Evolutionary conservation across 2,113 vertebrate genomes (phyloP).

Genomic region (Oreochromis tanganicae): DNA sequence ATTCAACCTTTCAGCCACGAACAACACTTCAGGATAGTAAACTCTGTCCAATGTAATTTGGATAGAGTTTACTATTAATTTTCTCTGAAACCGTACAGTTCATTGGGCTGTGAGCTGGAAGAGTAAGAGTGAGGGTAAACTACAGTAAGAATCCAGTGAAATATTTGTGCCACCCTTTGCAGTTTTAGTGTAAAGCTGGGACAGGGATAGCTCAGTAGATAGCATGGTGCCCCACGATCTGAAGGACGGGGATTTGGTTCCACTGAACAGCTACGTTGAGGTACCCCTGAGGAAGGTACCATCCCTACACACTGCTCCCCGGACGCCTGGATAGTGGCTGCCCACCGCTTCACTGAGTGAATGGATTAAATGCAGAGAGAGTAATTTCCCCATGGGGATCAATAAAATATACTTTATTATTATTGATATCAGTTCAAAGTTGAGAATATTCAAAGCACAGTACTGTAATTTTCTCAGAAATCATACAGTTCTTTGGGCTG

Average conservation of each 20-base stretch:
- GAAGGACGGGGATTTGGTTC: not conserved
- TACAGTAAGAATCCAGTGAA: not conserved
- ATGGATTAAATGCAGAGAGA: not conserved
- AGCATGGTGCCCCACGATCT: not conserved
- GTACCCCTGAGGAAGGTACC: not conserved
- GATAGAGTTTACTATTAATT: not conserved
- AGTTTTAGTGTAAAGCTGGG: not conserved
- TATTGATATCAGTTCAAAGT: not conserved
- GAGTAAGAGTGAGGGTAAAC: not conserved
- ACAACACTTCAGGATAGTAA: not conserved
- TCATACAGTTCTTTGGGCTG: not conserved
- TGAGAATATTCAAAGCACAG: not conserved
- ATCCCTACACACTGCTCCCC: not conserved
- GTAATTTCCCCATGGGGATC: not conserved
- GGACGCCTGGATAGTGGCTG: accelerated
- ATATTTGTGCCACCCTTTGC: not conserved
- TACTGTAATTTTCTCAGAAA: not conserved
- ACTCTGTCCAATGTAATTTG: not conserved
- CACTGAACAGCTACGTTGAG: accelerated
- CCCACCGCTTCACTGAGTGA: not conserved
- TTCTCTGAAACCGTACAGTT: not conserved
- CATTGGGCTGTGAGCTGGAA: not conserved
- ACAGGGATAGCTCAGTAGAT: not conserved
- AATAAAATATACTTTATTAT: not conserved
- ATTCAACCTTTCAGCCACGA: not conserved